Base-by-base conservation (phyloP, 2,888 invertebrate species). In the Yponomeuta evonymella region DNA sequence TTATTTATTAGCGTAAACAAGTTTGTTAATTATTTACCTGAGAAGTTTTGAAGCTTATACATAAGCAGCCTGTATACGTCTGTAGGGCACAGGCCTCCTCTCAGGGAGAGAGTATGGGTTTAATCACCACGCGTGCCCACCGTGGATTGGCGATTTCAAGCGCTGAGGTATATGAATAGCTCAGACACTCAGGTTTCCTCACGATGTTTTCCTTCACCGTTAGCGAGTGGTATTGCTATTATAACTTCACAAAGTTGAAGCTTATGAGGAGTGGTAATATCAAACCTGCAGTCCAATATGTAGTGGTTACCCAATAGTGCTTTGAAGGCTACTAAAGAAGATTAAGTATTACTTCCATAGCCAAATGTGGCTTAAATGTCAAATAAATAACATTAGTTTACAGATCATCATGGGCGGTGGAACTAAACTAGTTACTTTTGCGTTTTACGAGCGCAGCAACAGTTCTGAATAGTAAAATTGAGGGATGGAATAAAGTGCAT, bases 401-500 rank as follows among this genome's bases (percentile, higher is more conserved):
- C 12, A 58, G 12, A 58, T 58, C 36, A 67, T 43, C 12, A 43
- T 48, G 23, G 29, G 23, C 10, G 67, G 33, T 65, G 33, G 43
- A 67, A 36, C 43, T 67, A 43, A 67, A 67, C 67, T 36, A 43
- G 68, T 48, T 67, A 51, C 48, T 68, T 51, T 51, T 58, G 12
- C 58, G 48, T 51, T 68, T 68, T 68, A 68, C 68, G 48, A 51
- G 51, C 23, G 48, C 51, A 68, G 48, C 30, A 23, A 68, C 51
- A 48, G 68, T 51, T 15, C 51, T 30, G 29, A 68, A 84, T 85
- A 83, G 80, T 83, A 83, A 84, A 88, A 87, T 84, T 85, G 84
- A 81, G 76, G 82, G 78, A 81, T 82, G 81, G 84, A 87, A 87
- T 88, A 88, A 86, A 87, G 86, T 88, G 86, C 87, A 87, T 86